These are phyloP conservation scores for Phycodurus eques DNA, from an alignment of 2,113 vertebrate species.

Conservation along the genomic window DNA sequence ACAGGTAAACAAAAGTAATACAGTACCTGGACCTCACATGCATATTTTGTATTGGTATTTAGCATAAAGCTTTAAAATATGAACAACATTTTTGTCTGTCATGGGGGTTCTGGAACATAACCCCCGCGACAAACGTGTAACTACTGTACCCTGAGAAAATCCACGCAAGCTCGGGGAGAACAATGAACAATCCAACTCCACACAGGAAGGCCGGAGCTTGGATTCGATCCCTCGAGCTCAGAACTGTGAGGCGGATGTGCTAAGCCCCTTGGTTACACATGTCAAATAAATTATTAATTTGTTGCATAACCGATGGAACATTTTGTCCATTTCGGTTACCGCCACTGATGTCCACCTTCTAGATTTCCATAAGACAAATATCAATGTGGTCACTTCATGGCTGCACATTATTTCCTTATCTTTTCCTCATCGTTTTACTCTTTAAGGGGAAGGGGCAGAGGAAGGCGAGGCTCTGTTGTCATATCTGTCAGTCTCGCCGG, in stretches of 20 bases:
- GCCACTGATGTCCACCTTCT: neutral
- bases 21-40: neutral
- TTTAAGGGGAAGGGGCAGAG: conserved; percentile 50
- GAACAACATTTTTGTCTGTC: too few species aligned
- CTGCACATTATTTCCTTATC: conserved; percentile 44
- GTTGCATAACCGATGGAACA: conserved; percentile 58
- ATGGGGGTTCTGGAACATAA: too few species aligned
- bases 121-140: neutral
- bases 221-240: neutral
- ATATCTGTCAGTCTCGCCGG: conserved; percentile 66
- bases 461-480: conserved; percentile 71
- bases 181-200: neutral
- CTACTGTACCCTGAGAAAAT: neutral
- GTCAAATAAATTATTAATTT: conserved; percentile 65
- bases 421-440: conserved; percentile 46
- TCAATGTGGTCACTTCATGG: conserved; percentile 19
- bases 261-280: conserved; percentile 26
- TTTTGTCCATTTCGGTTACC: conserved; percentile 36
- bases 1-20: neutral
- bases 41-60: neutral
- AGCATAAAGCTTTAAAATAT: neutral
- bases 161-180: neutral
- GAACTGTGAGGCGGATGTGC: neutral
- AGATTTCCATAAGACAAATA: conserved; percentile 13
- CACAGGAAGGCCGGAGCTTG: neutral